These are phyloP conservation scores for Acromyrmex echinatior DNA, from an alignment of 1,140 invertebrate species.

Conservation along the genomic window DNA sequence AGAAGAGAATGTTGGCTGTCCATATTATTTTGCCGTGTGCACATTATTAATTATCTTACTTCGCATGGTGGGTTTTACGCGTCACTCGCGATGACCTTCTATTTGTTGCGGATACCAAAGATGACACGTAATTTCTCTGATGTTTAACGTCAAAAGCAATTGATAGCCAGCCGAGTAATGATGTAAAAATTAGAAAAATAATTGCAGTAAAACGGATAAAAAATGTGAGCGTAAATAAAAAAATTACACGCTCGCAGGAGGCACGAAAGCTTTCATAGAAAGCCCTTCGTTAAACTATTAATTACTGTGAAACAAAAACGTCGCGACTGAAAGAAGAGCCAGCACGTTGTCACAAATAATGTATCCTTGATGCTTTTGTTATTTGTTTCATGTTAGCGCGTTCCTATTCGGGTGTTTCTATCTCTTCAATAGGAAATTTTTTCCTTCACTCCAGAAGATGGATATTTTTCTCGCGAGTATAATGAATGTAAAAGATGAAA, in stretches of 20 bases:
- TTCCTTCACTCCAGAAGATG: background rate
- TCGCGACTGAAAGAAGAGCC: background rate
- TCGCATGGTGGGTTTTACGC: background rate
- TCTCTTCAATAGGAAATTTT: background rate
- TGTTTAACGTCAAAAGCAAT: conserved; percentile 8
- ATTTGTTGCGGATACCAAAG: background rate
- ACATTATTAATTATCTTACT: conserved; percentile 42
- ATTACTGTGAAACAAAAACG: conserved; percentile 31
- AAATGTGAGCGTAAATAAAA: background rate
- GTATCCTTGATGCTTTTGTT: conserved; percentile 29
- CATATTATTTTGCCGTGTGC: conserved; percentile 13
- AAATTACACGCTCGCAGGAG: background rate
- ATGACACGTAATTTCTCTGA: conserved; percentile 22
- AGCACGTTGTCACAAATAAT: conserved; percentile 28
- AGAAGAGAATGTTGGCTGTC: background rate
- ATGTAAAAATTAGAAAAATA: conserved; percentile 52
- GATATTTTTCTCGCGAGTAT: background rate
- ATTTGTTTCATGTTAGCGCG: background rate
- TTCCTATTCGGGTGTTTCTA: background rate
- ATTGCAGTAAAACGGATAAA: conserved; percentile 13
- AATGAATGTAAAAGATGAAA: background rate
- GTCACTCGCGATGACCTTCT: background rate
- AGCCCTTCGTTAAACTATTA: conserved; percentile 51
- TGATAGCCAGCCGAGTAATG: conserved; percentile 5
- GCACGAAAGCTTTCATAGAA: background rate